A percentile compares a stretch with the other conserved stretches of the same genome.
These are phyloP conservation scores for Apogon hyalosoma DNA, from an alignment of 2,797 vertebrate genomes.

Conservation along the genomic window DNA sequence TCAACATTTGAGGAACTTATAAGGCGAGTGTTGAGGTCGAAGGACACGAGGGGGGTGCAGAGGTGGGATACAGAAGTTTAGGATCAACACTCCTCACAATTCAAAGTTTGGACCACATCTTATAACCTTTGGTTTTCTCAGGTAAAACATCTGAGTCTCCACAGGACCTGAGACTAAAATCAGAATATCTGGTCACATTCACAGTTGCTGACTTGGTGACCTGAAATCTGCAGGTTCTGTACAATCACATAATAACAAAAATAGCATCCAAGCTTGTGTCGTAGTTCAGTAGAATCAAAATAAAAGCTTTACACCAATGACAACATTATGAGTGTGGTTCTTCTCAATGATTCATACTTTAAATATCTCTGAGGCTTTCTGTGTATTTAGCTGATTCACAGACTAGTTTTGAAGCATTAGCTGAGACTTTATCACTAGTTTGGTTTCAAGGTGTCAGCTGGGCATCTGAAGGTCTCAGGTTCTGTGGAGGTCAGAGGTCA, in stretches of 20 bases:
- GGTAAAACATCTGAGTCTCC: conserved; percentile 49
- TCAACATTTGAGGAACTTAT: conserved; percentile 46
- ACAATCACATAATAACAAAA: conserved; percentile 43
- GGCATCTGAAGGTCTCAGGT: conserved; percentile 55
- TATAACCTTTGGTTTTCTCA: conserved; percentile 46
- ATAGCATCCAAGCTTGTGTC: conserved; percentile 34
- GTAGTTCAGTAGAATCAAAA: conserved; percentile 33
- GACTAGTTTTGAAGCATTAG: conserved; percentile 28
- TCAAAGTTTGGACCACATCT: conserved; percentile 72
- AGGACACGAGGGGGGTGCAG: background rate
- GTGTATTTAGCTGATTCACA: conserved; percentile 66
- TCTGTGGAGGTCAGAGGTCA: conserved; percentile 82
- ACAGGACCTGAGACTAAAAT: conserved; percentile 56
- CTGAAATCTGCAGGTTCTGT: conserved; percentile 19
- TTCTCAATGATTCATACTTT: conserved; percentile 57
- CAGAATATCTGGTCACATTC: conserved; percentile 41
- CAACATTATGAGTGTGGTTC: conserved; percentile 43
- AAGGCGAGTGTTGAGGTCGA: conserved; percentile 1
- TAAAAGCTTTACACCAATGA: conserved; percentile 42
- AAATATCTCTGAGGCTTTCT: conserved; percentile 42
- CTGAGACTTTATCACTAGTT: conserved; percentile 39
- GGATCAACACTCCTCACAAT: conserved; percentile 35
- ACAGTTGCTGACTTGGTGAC: conserved; percentile 42
- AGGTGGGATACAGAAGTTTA: conserved; percentile 4
- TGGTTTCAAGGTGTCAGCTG: conserved; percentile 38